Evolutionary conservation across 2,113 vertebrate species (phyloP).

Genomic region (Lampris megalopsis): DNA sequence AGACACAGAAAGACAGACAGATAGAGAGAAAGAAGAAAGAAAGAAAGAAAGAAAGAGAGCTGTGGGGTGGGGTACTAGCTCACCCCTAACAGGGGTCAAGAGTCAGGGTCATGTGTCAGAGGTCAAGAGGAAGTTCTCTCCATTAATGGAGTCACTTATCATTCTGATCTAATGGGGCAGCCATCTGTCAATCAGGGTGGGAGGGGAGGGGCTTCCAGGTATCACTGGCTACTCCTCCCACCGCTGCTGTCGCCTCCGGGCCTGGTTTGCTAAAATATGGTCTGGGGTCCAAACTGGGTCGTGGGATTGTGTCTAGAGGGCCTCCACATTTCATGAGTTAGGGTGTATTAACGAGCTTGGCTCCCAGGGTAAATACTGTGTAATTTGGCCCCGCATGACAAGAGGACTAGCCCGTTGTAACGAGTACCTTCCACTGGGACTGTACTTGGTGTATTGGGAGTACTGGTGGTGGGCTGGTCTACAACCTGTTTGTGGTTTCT

Average conservation of each 20-base stretch:
- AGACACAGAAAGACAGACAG: slow-evolving; percentile 13
- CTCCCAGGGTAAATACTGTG: neutral
- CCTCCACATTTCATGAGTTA: neutral
- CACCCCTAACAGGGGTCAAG: slow-evolving; percentile 88
- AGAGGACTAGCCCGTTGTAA: too few relatives aligned
- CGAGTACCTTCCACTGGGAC: too few relatives aligned
- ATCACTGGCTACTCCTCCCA: slow-evolving; percentile 17
- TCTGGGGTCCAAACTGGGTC: slow-evolving; percentile 45
- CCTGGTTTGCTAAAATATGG: slow-evolving; percentile 30
- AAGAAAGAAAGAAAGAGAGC: slow-evolving; percentile 12
- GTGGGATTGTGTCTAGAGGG: slow-evolving; percentile 54
- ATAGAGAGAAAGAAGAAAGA: slow-evolving; percentile 1
- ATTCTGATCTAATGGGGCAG: slow-evolving; percentile 93
- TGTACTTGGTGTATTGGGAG: too few relatives aligned
- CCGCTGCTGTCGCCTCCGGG: slow-evolving; percentile 59
- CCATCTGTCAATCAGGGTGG: slow-evolving; percentile 92
- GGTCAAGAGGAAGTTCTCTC: slow-evolving; percentile 97
- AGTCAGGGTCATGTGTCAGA: slow-evolving; percentile 88
- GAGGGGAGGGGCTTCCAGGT: slow-evolving; percentile 74
- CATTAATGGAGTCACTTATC: slow-evolving; percentile 90
- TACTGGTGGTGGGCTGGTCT: too few relatives aligned
- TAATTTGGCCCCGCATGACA: too few relatives aligned
- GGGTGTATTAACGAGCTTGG: slow-evolving; percentile 2
- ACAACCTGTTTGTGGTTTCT: neutral
- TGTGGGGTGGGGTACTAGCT: slow-evolving; percentile 84